Percentiles rank a stretch among this genome's conserved stretches.
Evolutionary conservation across 1,140 invertebrate genomes (phyloP).

Genomic region (Araneus ventricosus): DNA sequence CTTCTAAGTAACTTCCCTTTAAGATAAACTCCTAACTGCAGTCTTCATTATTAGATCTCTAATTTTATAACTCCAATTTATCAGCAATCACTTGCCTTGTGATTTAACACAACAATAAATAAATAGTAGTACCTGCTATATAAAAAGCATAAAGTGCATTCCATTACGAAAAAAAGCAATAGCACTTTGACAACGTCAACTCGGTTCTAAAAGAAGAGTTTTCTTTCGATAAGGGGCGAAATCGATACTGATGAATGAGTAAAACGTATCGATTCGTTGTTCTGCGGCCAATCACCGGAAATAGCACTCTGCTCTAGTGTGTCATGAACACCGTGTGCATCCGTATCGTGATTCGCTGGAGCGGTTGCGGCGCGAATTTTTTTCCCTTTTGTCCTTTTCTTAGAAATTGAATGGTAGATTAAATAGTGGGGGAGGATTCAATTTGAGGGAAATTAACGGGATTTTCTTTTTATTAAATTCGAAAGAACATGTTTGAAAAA

Average conservation of each 20-base stretch:
- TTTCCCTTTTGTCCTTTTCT: neutral
- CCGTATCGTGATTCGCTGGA: neutral
- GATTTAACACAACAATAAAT: too few relatives aligned
- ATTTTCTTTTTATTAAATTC: too few relatives aligned
- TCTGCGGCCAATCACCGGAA: constrained; percentile 56
- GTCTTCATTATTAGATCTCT: too few relatives aligned
- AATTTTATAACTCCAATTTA: too few relatives aligned
- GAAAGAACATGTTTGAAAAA: too few relatives aligned
- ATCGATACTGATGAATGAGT: constrained; percentile 65
- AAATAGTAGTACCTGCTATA: neutral
- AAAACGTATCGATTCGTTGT: constrained; percentile 57
- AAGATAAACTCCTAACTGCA: too few relatives aligned
- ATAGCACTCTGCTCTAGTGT: neutral
- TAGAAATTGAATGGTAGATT: neutral
- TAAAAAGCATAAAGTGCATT: neutral
- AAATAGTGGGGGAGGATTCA: too few relatives aligned
- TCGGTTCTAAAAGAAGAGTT: constrained; percentile 8
- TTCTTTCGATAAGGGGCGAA: neutral
- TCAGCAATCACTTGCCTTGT: too few relatives aligned
- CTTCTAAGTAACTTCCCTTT: too few relatives aligned
- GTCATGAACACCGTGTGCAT: neutral
- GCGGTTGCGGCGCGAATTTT: neutral
- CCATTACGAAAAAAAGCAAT: neutral
- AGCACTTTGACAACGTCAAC: neutral
- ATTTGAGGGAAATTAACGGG: too few relatives aligned